Base-by-base conservation (phyloP, 2,113 vertebrate species). In the Pogona vitticeps region DNA sequence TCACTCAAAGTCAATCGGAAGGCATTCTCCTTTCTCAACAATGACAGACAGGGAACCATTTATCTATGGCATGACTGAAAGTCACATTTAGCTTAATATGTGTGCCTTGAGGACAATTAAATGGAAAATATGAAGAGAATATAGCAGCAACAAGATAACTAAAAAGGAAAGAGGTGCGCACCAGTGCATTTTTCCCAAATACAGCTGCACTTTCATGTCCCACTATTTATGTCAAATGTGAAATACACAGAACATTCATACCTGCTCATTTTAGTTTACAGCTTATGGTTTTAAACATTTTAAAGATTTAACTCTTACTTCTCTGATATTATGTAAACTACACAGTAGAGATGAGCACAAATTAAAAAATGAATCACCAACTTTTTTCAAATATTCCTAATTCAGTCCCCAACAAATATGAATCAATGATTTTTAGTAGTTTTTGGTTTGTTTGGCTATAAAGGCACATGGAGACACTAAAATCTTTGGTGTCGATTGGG, bases 21-120 rank as follows among this genome's bases (percentile, higher is more conserved):
- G 40, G 89, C 82, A 79, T 90, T n/a, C 0, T 80, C 88, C 89
- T 83, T 36, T 78, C 56, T 59, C 65, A 79, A 59, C 36, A 83
- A 28, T 63, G 92, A 90, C 91, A 88, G 86, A 82, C 71, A 56
- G 78, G 89, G 93, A 91, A 91, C 72, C 88, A 83, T 86, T 84
- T 85, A 75, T 81, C 31, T 80, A 42, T 13, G 61, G 72, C 6
- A 46, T 40, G 6, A 58, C 71, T 88, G 26, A 15, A 28, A 88
- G 38, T 79, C 23, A 80, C 9, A 78, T 90, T 85, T 90, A 71
- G 52, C 38, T 26, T 83, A 61, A 14, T 10, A 77, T 2, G 14
- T 46, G 1, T 18, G 13, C 1, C 73, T 3, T 40, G 59, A 31
- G 78, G 56, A 81, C 38, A 31, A 84, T 63, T 83, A 79, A 83